Conservation (phyloP, 2,797 vertebrate genomes). For the Pogonophryne albipinna region DNA sequence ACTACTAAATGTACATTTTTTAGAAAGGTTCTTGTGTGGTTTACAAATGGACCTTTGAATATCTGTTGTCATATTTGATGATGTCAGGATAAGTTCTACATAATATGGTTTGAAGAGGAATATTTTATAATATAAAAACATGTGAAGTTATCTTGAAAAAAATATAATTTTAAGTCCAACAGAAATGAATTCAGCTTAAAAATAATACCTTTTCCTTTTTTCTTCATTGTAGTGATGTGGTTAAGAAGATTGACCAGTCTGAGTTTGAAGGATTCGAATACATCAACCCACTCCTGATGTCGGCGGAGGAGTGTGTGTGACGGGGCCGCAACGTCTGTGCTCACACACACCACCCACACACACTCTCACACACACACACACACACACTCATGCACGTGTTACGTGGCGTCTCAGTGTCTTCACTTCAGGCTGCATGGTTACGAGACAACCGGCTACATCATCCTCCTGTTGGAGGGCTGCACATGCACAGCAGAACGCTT, state of each 20-base stretch:
- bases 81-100: background rate
- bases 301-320: slow-evolving; percentile 97
- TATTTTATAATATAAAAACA: background rate
- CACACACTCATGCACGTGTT: slow-evolving; percentile 55
- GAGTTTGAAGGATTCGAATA: slow-evolving; percentile 99
- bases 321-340: slow-evolving; percentile 20
- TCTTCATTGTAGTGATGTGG: slow-evolving; percentile 88
- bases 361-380: slow-evolving; percentile 27
- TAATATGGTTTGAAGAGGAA: background rate
- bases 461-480: slow-evolving; percentile 67
- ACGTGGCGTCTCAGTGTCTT: slow-evolving; percentile 73
- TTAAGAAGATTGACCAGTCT: slow-evolving; percentile 99
- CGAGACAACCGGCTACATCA: slow-evolving; percentile 66
- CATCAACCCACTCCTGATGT: slow-evolving; percentile 99
- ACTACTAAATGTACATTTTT: no score
- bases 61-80: background rate
- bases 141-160: background rate
- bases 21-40: background rate
- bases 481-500: slow-evolving; percentile 75
- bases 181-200: no score
- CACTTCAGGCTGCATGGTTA: slow-evolving; percentile 77
- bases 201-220: slow-evolving; percentile 15
- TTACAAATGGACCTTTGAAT: background rate
- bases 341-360: slow-evolving; percentile 36
- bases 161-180: no score